These are phyloP conservation scores for Campopleginae sp. DNA, from an alignment of 2,888 invertebrate species.

Conservation along the genomic window DNA sequence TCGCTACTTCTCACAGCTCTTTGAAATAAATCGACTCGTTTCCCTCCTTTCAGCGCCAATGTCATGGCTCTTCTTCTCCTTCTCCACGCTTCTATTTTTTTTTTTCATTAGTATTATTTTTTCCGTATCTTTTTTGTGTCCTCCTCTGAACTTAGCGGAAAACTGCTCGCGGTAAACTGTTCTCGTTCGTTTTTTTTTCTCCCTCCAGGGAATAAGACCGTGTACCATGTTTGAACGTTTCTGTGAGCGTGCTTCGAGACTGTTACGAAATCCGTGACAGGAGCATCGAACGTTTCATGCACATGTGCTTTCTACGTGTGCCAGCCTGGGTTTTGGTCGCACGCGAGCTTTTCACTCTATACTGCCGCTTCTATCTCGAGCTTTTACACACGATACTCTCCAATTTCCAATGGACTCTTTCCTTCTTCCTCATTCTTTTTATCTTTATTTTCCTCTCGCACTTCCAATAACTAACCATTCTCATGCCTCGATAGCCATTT, in stretches of 20 bases:
- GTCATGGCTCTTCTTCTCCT: neutral
- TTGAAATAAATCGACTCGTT: constrained; percentile 50
- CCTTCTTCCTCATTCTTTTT: neutral
- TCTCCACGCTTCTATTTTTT: neutral
- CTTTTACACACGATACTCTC: constrained; percentile 21
- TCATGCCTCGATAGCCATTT: constrained; percentile 14
- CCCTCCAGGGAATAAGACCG: constrained; percentile 12
- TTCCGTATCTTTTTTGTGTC: neutral
- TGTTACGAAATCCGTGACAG: constrained; percentile 55
- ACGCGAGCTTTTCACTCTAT: constrained; percentile 54
- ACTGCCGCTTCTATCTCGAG: constrained; percentile 50
- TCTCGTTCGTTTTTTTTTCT: constrained; percentile 17
- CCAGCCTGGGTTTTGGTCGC: constrained; percentile 24
- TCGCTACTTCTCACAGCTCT: constrained; percentile 6
- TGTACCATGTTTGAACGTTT: constrained; percentile 54
- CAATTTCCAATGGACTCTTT: constrained; percentile 13
- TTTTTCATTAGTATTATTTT: constrained; percentile 24
- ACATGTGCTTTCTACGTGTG: constrained; percentile 31
- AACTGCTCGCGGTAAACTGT: neutral
- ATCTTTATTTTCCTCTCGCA: neutral
- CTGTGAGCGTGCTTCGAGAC: constrained; percentile 62
- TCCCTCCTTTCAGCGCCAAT: constrained; percentile 16
- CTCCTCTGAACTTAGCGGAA: neutral
- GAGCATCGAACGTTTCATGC: constrained; percentile 61
- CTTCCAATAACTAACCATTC: constrained; percentile 17